Conservation (phyloP, 1,140 invertebrate genomes). For the Oncopodura yosiiana region DNA sequence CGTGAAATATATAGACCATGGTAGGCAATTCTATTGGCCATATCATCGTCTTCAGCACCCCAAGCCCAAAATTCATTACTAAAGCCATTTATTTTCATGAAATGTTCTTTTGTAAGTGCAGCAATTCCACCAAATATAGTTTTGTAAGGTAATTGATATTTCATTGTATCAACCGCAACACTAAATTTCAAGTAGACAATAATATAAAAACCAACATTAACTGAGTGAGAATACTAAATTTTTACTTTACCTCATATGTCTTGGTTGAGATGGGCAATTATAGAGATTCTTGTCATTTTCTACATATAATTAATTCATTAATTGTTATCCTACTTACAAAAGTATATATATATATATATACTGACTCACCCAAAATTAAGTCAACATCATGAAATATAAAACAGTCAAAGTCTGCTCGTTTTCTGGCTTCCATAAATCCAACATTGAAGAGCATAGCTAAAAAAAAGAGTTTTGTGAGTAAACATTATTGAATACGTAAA, state of each 20-base stretch:
- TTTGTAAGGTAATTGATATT: slow-evolving; percentile 32
- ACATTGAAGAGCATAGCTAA: slow-evolving; percentile 89
- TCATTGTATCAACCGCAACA: slow-evolving; percentile 33
- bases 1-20: slow-evolving; percentile 70
- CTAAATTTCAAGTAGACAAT: no score
- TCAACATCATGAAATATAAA: slow-evolving; percentile 89
- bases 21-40: slow-evolving; percentile 65
- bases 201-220: no score
- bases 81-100: slow-evolving; percentile 75
- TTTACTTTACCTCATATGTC: no score
- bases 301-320: slow-evolving; percentile 80
- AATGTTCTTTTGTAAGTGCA: slow-evolving; percentile 69
- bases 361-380: no score
- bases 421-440: slow-evolving; percentile 77
- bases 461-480: slow-evolving; percentile 67
- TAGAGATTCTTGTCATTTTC: slow-evolving; percentile 88
- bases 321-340: not conserved
- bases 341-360: not conserved
- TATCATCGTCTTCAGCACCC: slow-evolving; percentile 88
- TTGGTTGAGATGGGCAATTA: slow-evolving; percentile 75
- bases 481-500: slow-evolving; percentile 31
- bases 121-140: slow-evolving; percentile 34
- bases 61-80: slow-evolving; percentile 87
- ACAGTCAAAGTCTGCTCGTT: slow-evolving; percentile 62
- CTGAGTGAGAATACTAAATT: slow-evolving; percentile 81